phyloP scores from a whole-genome alignment of 2,888 invertebrate genomes.

The Drosophila putrida region DNA sequence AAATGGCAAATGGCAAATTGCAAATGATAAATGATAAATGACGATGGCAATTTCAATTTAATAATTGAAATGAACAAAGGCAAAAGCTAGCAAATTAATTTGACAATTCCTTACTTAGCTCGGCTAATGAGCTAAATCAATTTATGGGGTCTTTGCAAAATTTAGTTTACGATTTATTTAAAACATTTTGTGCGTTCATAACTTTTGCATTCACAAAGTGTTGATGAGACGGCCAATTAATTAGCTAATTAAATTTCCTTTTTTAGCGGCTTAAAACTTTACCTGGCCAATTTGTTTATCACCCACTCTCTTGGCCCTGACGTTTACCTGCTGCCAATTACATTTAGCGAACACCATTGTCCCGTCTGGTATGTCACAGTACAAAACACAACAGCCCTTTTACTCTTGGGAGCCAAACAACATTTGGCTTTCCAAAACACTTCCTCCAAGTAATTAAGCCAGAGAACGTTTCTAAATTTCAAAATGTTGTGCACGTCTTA shows the following conservation, averaged over 20 bases:
- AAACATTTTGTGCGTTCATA: constrained; percentile 16
- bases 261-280: constrained; percentile 41
- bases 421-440: constrained; percentile 20
- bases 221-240: constrained; percentile 59
- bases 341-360: constrained; percentile 21
- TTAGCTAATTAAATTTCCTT: constrained; percentile 73
- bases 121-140: constrained; percentile 25
- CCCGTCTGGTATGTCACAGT: constrained; percentile 23
- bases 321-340: constrained; percentile 47
- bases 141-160: constrained; percentile 23
- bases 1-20: constrained; percentile 17
- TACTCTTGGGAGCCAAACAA: constrained; percentile 5
- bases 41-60: constrained; percentile 31
- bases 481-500: constrained; percentile 44
- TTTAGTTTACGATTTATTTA: constrained; percentile 32
- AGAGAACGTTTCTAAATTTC: constrained; percentile 56
- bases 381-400: constrained; percentile 21
- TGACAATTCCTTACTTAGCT: constrained; percentile 39
- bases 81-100: constrained; percentile 41
- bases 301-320: not conserved
- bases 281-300: constrained; percentile 30
- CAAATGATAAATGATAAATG: constrained; percentile 17
- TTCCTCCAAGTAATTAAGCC: constrained; percentile 55
- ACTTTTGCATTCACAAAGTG: constrained; percentile 29
- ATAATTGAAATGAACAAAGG: constrained; percentile 54